Evolutionary conservation across 1,140 invertebrate genomes (phyloP).

Genomic region (Apis florea): DNA sequence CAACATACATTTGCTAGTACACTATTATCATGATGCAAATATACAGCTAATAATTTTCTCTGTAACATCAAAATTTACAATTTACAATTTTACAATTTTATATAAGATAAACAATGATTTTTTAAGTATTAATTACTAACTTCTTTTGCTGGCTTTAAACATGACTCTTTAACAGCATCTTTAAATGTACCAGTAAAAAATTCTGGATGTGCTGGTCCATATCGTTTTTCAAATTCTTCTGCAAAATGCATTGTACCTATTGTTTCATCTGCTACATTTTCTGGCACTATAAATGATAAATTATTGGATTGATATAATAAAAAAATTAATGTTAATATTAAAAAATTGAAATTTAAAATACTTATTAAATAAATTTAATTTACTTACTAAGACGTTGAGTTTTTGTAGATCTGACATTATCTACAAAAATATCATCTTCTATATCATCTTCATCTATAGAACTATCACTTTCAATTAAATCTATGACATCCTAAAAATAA

Average conservation of each 20-base stretch:
- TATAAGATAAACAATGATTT: neutral
- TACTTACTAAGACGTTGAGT: conserved; percentile 90
- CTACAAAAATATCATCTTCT: conserved; percentile 93
- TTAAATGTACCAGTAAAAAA: conserved; percentile 95
- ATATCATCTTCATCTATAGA: conserved; percentile 92
- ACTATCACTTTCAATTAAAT: conserved; percentile 84
- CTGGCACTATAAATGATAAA: conserved; percentile 86
- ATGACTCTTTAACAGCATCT: conserved; percentile 93
- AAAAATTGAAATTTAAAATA: conserved; percentile 5
- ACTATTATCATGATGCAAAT: conserved; percentile 96
- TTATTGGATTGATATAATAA: conserved; percentile 19
- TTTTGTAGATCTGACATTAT: conserved; percentile 85
- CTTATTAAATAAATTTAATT: conserved; percentile 10
- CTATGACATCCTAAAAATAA: conserved; percentile 73
- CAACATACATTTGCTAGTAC: conserved; percentile 98
- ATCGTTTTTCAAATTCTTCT: conserved; percentile 89
- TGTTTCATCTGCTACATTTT: conserved; percentile 92
- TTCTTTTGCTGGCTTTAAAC: conserved; percentile 92
- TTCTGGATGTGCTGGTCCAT: conserved; percentile 90
- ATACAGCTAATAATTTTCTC: conserved; percentile 94
- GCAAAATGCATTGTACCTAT: conserved; percentile 92
- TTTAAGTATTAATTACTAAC: conserved; percentile 80
- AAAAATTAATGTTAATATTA: neutral
- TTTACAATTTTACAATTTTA: conserved; percentile 6
- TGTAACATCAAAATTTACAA: conserved; percentile 82